These are phyloP conservation scores for Phrynocephalus vlangalii DNA, from an alignment of 2,797 vertebrate species.

Conservation along the genomic window DNA sequence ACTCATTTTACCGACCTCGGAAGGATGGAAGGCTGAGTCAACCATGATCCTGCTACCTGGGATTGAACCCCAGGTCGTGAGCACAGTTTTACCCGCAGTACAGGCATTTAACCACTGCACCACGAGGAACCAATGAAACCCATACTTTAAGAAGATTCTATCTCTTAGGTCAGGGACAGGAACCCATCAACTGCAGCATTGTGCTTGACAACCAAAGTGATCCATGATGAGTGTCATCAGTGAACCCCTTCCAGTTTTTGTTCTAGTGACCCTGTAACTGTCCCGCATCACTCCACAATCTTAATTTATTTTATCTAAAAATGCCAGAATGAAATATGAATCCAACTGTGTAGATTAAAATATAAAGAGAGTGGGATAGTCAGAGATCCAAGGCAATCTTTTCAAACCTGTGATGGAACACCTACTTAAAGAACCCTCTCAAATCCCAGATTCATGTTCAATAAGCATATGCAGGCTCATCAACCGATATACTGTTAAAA, in stretches of 20 bases:
- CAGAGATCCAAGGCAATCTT: neutral
- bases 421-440: neutral
- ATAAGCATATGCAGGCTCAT: neutral
- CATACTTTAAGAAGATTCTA: too few species aligned
- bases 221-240: neutral
- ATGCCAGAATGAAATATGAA: neutral
- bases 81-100: too few species aligned
- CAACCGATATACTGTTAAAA: slow-evolving; percentile 56
- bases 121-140: too few species aligned
- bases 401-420: neutral
- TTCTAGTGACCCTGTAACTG: neutral
- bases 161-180: too few species aligned
- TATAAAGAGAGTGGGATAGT: neutral
- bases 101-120: too few species aligned
- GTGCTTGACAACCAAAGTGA: too few species aligned
- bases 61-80: too few species aligned
- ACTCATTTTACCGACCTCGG: too few species aligned
- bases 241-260: neutral
- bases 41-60: too few species aligned
- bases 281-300: neutral
- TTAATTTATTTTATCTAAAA: neutral
- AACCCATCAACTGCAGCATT: too few species aligned
- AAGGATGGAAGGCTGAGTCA: too few species aligned
- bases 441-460: neutral
- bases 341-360: neutral